A percentile compares a stretch with the other conserved stretches of the same genome.
Conservation (phyloP, 2,797 vertebrate genomes). For the Uromys caudimaculatus region DNA sequence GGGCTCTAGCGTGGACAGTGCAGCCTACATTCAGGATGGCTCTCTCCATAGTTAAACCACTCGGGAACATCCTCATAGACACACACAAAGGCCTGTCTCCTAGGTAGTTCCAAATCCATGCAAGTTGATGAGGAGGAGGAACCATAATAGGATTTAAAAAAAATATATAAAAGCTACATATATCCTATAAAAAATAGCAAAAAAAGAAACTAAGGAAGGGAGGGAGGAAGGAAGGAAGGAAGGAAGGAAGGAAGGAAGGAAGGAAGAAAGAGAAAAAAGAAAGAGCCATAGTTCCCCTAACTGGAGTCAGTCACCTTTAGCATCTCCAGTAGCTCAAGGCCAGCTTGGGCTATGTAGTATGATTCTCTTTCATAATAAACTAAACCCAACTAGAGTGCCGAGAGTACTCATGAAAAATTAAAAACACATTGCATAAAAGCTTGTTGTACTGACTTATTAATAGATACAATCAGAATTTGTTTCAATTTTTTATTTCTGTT, state of each 20-base stretch:
- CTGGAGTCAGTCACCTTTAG: not conserved
- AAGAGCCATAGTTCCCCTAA: not conserved
- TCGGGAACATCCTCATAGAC: not conserved
- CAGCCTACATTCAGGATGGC: not conserved
- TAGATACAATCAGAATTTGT: not conserved
- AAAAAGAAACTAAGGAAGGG: not conserved
- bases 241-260: not conserved
- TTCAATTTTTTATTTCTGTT: not conserved
- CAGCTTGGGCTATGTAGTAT: not conserved
- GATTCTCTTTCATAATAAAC: not conserved
- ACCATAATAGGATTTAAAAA: not conserved
- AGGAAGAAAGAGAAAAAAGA: not conserved
- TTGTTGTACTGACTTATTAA: not conserved
- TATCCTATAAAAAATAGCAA: constrained; percentile 18
- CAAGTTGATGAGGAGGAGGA: not conserved
- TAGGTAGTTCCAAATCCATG: not conserved
- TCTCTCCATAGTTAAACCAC: not conserved
- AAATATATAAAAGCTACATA: not conserved
- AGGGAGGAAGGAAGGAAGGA: not conserved
- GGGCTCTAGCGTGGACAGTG: not conserved
- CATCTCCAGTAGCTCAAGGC: not conserved
- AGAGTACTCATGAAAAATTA: not conserved
- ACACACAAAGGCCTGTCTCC: not conserved
- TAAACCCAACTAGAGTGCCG: not conserved
- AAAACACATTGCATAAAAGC: not conserved